A percentile compares a stretch with the other conserved stretches of the same genome.
Evolutionary conservation across 2,888 invertebrate genomes (phyloP).

Genomic region (Alloscopus bannaensis): DNA sequence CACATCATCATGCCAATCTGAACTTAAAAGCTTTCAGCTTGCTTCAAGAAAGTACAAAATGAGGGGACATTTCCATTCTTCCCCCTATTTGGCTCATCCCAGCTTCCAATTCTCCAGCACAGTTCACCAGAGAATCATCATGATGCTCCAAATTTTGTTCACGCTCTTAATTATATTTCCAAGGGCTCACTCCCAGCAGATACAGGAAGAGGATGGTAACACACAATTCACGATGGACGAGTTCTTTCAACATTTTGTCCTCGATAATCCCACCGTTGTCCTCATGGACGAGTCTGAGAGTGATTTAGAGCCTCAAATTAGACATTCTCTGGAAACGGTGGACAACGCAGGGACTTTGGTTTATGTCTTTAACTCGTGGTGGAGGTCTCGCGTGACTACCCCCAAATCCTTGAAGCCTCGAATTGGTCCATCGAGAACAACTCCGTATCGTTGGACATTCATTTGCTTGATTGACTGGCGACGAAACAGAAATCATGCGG

Average conservation of each 20-base stretch:
- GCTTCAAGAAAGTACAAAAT: too few relatives aligned
- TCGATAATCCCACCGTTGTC: conserved; percentile 22
- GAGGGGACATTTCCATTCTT: too few relatives aligned
- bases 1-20: too few relatives aligned
- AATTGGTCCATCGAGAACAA: conserved; percentile 1
- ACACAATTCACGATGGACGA: neutral
- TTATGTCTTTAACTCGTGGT: conserved; percentile 22
- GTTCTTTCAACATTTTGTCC: neutral
- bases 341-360: conserved; percentile 28
- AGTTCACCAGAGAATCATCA: neutral
- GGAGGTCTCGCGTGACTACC: neutral
- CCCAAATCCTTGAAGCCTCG: neutral
- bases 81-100: too few relatives aligned
- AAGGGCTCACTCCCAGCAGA: neutral
- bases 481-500: neutral
- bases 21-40: too few relatives aligned
- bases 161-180: neutral
- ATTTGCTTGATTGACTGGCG: conserved; percentile 38
- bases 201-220: neutral
- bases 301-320: conserved; percentile 5
- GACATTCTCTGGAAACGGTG: neutral
- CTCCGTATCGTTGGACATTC: conserved; percentile 35
- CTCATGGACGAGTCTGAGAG: conserved; percentile 29
- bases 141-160: neutral
- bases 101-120: too few relatives aligned